These are phyloP conservation scores for Vanessa tameamea DNA, from an alignment of 1,140 invertebrate genomes.

Conservation along the genomic window DNA sequence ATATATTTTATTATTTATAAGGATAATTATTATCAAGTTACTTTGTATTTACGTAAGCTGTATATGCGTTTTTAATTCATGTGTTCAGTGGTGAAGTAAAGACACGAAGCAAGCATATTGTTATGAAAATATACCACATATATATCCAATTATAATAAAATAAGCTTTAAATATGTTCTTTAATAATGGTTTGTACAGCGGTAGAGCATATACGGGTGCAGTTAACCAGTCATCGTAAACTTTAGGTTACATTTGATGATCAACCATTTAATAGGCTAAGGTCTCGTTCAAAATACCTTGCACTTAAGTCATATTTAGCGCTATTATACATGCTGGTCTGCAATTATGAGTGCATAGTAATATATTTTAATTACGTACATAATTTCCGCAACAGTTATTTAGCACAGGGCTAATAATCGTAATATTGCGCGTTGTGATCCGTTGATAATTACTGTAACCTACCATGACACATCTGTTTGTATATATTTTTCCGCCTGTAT, in stretches of 20 bases:
- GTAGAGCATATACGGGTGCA: too few species aligned
- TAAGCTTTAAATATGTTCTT: too few species aligned
- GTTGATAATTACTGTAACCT: neutral
- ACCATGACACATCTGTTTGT: neutral
- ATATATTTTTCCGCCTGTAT: neutral
- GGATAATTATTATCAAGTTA: too few species aligned
- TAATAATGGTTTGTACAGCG: too few species aligned
- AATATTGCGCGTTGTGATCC: neutral
- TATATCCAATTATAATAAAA: too few species aligned
- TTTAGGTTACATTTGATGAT: neutral
- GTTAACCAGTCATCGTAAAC: neutral
- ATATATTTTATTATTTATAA: too few species aligned
- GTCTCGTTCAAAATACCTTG: neutral
- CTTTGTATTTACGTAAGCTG: too few species aligned
- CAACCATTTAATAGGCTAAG: neutral
- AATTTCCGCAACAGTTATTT: conserved; percentile 14
- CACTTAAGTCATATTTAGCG: conserved; percentile 8
- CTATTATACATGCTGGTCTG: conserved; percentile 4
- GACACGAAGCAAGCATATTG: too few species aligned
- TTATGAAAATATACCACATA: too few species aligned
- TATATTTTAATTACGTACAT: conserved; percentile 25
- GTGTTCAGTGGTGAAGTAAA: too few species aligned
- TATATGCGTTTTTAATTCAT: too few species aligned
- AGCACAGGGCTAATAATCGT: conserved; percentile 9
- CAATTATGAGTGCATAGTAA: conserved; percentile 14